A percentile compares a stretch with the other conserved stretches of the same genome.
Evolutionary conservation across 2,888 invertebrate genomes (phyloP).

Genomic region (Diploptera punctata): DNA sequence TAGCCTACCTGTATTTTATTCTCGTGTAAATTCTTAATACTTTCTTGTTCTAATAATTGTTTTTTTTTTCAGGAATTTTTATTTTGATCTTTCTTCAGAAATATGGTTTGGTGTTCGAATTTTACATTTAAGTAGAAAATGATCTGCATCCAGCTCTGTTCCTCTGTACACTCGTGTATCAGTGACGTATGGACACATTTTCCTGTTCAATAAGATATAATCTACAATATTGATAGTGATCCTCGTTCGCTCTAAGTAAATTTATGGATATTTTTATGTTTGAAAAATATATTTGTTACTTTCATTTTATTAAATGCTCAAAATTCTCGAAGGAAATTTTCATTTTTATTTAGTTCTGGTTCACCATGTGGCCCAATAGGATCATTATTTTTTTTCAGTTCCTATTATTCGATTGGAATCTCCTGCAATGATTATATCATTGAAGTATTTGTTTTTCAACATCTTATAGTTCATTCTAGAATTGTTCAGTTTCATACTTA

Average conservation of each 20-base stretch:
- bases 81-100: background rate
- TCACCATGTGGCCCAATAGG: background rate
- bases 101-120: background rate
- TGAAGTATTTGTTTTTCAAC: background rate
- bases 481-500: background rate
- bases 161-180: background rate
- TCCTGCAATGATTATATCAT: background rate
- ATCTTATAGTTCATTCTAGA: background rate
- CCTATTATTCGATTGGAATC: background rate
- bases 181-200: background rate
- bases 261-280: background rate
- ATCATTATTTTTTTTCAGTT: background rate
- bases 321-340: background rate
- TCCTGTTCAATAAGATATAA: background rate
- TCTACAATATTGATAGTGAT: background rate
- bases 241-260: background rate
- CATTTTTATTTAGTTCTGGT: background rate
- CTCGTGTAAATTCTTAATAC: background rate
- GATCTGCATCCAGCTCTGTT: background rate
- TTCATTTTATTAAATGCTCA: background rate
- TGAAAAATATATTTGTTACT: background rate
- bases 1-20: background rate
- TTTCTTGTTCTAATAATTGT: background rate
- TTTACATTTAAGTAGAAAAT: background rate
- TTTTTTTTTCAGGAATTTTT: background rate